Evolutionary conservation across 2,113 vertebrate genomes (phyloP), one percentile per base, ranked within the genome.

Genomic region (Sceloporus undulatus): DNA sequence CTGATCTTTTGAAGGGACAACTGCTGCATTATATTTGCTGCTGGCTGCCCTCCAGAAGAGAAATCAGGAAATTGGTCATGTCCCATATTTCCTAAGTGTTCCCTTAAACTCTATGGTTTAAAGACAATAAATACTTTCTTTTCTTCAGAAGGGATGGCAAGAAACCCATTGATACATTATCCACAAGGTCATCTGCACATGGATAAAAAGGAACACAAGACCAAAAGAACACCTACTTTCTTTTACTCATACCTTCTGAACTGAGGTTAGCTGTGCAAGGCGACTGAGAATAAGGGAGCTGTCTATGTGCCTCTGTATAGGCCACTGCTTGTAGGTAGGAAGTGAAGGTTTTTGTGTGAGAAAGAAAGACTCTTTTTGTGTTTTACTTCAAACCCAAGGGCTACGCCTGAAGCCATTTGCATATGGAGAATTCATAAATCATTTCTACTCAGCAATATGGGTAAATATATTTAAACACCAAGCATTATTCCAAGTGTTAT

Each of bases 381-480:
- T 25, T 9, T 2, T 25, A 9, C 40, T 25, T 77, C 25, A 48
- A 77, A 38, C 29, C 77, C 13, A 27, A 52, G 42, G 19, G 75
- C 21, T 77, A 42, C 1, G 21, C 21, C 5, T 27, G 27, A 56
- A 25, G 25, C 77, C 48, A 56, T 13, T 29, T 29, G 77, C 1
- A 79, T 16, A n/a, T 27, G 11, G 42, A 52, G 42, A 11, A 52
- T 27, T 25, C 23, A 48, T 19, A 78, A 52, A 13, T 27, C 76
- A 10, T 78, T 78, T 78, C 42, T 27, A 11, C 23, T 48, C 42
- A 52, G 11, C 4, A 52, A 14, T 83, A 23, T 38, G 66, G 71
- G 27, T 23, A 91, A 85, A 90, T 34, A 80, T 42, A 84, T 88
- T 86, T 80, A n/a, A 88, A 75, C 79, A 75, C 80, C 76, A 86